These are phyloP conservation scores for Esox masquinongy DNA, from an alignment of 2,797 vertebrate genomes.

Conservation along the genomic window DNA sequence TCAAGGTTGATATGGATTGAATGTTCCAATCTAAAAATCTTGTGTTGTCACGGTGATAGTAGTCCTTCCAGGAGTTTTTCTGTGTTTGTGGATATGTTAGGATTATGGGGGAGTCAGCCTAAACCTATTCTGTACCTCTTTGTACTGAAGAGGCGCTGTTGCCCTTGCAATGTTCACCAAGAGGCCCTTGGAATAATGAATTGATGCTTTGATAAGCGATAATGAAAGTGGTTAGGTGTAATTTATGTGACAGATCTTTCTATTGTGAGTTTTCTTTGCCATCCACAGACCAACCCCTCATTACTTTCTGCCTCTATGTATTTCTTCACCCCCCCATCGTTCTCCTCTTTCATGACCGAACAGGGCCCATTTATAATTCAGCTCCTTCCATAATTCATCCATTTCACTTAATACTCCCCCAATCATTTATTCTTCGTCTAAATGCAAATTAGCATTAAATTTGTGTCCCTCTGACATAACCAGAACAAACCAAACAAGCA, in stretches of 20 bases:
- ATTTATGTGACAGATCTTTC: constrained; percentile 58
- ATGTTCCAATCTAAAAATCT: constrained; percentile 27
- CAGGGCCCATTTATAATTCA: constrained; percentile 69
- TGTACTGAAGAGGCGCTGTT: constrained; percentile 26
- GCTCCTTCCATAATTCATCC: constrained; percentile 69
- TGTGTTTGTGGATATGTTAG: neutral
- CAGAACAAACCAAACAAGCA: constrained; percentile 34
- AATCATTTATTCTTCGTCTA: constrained; percentile 32
- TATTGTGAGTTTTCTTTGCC: constrained; percentile 28
- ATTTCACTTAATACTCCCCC: constrained; percentile 47
- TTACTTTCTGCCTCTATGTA: constrained; percentile 23
- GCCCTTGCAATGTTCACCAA: neutral
- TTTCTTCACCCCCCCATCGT: constrained; percentile 28
- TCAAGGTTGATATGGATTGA: constrained; percentile 32
- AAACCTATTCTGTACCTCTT: neutral
- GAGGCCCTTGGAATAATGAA: constrained; percentile 53
- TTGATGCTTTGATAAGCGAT: constrained; percentile 64
- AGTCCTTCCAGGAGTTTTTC: neutral
- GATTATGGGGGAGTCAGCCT: neutral
- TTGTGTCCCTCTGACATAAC: constrained; percentile 43
- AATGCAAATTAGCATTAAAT: constrained; percentile 52
- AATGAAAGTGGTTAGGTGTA: constrained; percentile 61
- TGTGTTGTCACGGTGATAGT: neutral
- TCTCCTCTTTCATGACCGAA: constrained; percentile 48
- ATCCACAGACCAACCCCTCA: constrained; percentile 52